phyloP scores from a whole-genome alignment of 2,113 vertebrate species.

The Hiodon alosoides region DNA sequence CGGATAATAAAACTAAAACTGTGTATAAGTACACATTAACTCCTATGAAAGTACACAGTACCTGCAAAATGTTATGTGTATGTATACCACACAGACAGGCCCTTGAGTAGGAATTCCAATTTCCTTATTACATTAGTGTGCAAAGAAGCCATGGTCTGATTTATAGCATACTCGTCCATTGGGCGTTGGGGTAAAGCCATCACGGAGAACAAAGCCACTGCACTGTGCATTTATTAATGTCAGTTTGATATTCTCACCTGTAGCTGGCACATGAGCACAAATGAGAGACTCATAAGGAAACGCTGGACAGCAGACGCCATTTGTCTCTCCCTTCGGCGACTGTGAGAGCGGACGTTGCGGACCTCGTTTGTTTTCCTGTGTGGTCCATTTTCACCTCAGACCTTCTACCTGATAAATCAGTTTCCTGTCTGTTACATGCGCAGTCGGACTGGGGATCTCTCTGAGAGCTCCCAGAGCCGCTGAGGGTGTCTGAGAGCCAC shows the following conservation, averaged over 20 bases:
- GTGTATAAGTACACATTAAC: no score
- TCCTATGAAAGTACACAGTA: no score
- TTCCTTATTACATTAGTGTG: no score
- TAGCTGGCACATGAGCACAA: slow-evolving; percentile 55
- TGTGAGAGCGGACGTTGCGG: slow-evolving; percentile 29
- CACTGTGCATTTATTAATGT: slow-evolving; percentile 64
- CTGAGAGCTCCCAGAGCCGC: no score
- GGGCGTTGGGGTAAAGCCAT: slow-evolving; percentile 17
- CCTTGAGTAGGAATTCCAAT: no score
- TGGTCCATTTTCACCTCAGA: slow-evolving; percentile 26
- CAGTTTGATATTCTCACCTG: slow-evolving; percentile 63
- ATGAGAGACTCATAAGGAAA: slow-evolving; percentile 71
- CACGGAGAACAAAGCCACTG: slow-evolving; percentile 39
- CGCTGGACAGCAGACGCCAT: slow-evolving; percentile 57
- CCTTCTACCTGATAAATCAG: slow-evolving; percentile 10
- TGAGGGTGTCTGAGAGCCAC: no score
- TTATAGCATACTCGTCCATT: background rate
- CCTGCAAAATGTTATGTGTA: no score
- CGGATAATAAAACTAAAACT: no score
- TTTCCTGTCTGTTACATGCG: background rate
- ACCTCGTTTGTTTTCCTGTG: slow-evolving; percentile 8
- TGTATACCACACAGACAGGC: no score
- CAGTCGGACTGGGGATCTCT: background rate
- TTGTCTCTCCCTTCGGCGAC: slow-evolving; percentile 27
- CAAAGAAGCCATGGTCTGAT: no score